Conservation (phyloP, 1,140 invertebrate genomes). For the Agraylea sexmaculata region DNA sequence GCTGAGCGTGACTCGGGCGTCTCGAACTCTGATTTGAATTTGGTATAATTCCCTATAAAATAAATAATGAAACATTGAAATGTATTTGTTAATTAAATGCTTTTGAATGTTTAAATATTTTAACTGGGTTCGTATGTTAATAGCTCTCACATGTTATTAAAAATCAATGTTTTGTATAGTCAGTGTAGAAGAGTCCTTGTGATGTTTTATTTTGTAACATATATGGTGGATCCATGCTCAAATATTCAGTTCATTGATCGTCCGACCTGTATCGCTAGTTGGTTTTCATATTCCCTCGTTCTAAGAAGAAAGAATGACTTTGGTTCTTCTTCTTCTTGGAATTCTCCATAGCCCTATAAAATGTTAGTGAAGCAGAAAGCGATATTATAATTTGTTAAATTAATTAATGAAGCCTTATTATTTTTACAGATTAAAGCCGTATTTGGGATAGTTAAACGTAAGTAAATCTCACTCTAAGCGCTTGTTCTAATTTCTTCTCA, state of each 20-base stretch:
- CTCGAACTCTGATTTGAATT: slow-evolving; percentile 36
- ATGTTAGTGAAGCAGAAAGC: slow-evolving; percentile 24
- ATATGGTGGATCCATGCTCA: too few species aligned
- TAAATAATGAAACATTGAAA: not conserved
- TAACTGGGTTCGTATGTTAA: not conserved
- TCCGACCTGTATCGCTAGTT: slow-evolving; percentile 18
- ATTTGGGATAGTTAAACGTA: slow-evolving; percentile 2
- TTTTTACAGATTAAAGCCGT: not conserved
- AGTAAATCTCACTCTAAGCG: slow-evolving; percentile 38
- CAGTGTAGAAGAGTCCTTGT: not conserved
- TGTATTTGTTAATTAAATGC: not conserved
- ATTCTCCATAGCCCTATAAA: slow-evolving; percentile 31
- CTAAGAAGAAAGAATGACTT: slow-evolving; percentile 18
- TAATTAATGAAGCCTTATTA: slow-evolving; percentile 9
- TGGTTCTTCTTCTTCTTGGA: slow-evolving; percentile 20
- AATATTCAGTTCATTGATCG: too few species aligned
- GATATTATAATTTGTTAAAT: slow-evolving; percentile 11
- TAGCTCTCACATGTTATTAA: not conserved
- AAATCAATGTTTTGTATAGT: not conserved
- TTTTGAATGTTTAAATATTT: not conserved
- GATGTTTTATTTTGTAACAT: too few species aligned
- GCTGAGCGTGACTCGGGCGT: slow-evolving; percentile 39
- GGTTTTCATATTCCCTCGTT: slow-evolving; percentile 16
- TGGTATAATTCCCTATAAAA: slow-evolving; percentile 13
- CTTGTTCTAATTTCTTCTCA: slow-evolving; percentile 56